Conservation (phyloP, 2,113 vertebrate genomes). For the Poicephalus gulielmi region DNA sequence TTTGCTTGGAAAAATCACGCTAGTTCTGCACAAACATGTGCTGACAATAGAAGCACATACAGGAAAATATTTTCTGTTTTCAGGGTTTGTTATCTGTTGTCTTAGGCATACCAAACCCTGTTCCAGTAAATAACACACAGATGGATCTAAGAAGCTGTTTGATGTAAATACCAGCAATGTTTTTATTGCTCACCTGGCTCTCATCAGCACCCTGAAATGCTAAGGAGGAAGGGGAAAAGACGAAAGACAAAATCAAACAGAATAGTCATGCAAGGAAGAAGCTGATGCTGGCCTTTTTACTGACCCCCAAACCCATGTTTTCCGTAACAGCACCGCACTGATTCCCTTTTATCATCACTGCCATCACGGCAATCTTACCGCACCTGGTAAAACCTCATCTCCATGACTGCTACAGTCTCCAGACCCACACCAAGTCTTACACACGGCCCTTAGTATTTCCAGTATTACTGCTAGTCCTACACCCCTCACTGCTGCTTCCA, state of each 20-base stretch:
- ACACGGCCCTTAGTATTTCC: neutral
- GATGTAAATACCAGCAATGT: neutral
- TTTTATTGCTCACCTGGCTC: neutral
- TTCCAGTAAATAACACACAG: neutral
- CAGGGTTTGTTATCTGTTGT: neutral
- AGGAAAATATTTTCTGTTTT: neutral
- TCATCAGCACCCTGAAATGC: neutral
- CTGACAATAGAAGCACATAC: neutral
- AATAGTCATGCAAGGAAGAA: neutral
- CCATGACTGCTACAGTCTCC: neutral
- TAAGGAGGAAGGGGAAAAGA: neutral
- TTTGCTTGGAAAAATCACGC: neutral
- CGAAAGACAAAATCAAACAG: neutral
- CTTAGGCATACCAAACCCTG: neutral
- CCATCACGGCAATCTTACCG: neutral
- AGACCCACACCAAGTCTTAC: fast-evolving
- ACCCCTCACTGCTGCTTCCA: neutral
- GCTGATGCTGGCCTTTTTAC: neutral
- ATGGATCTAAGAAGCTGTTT: neutral
- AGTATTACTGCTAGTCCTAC: neutral
- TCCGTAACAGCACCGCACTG: neutral
- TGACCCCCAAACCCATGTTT: fast-evolving
- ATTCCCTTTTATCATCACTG: neutral
- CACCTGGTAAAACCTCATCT: neutral
- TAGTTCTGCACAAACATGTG: neutral